Evolutionary conservation across 2,113 vertebrate species (phyloP).

Genomic region (Cyanoderma ruficeps): DNA sequence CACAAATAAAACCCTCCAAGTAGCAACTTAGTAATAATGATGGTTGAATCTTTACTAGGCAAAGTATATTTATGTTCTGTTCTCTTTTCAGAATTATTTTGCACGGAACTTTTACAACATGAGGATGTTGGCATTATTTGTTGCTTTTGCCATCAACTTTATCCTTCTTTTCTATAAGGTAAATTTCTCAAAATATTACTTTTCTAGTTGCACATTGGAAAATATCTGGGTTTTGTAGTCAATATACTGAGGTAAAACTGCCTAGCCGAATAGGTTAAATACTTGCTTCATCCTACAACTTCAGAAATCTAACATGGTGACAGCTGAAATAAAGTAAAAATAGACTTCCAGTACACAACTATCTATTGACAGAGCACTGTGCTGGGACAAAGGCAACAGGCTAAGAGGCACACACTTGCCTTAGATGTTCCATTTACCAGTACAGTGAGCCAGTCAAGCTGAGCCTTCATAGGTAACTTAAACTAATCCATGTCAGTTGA

Average conservation of each 20-base stretch:
- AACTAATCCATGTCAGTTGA: background rate
- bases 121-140: constrained; percentile 96
- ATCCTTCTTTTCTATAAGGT: constrained; percentile 99
- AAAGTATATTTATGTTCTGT: background rate
- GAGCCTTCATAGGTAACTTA: background rate
- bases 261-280: background rate
- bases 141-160: constrained; percentile 97
- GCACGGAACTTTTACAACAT: constrained; percentile 99
- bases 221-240: background rate
- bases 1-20: background rate
- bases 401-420: background rate
- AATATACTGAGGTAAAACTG: background rate
- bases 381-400: background rate
- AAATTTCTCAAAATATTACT: constrained; percentile 10
- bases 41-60: background rate
- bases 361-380: background rate
- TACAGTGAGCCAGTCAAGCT: background rate
- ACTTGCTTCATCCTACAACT: background rate
- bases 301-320: background rate
- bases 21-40: background rate
- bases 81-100: constrained; percentile 90
- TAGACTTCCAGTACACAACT: background rate
- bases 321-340: background rate
- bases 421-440: background rate
- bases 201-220: background rate